These are phyloP conservation scores for Halyomorpha halys DNA, from an alignment of 1,140 invertebrate species.

Conservation along the genomic window DNA sequence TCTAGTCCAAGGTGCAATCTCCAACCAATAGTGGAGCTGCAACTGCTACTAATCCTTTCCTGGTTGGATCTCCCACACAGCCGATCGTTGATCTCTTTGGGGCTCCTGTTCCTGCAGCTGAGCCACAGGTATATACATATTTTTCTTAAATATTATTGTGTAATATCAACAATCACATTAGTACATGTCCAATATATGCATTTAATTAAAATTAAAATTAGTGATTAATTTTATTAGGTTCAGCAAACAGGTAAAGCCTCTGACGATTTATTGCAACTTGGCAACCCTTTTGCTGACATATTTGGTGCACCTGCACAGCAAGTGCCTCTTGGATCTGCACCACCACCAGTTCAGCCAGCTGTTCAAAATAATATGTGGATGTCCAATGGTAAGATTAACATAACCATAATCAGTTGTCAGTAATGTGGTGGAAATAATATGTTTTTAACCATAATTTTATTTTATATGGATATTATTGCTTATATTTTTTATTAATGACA, in stretches of 20 bases:
- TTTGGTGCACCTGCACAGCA: constrained; percentile 36
- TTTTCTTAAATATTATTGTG: neutral
- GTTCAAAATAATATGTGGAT: constrained; percentile 50
- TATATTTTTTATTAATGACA: too few relatives aligned
- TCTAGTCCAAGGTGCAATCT: constrained; percentile 67
- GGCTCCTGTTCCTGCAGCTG: constrained; percentile 40
- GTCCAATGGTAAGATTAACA: constrained; percentile 47
- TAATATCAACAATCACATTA: neutral
- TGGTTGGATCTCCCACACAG: constrained; percentile 47
- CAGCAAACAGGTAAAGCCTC: constrained; percentile 55
- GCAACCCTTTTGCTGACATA: constrained; percentile 85
- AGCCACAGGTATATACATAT: constrained; percentile 36
- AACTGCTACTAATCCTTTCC: constrained; percentile 75
- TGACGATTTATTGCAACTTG: constrained; percentile 77
- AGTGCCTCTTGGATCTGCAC: constrained; percentile 17
- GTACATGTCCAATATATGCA: too few relatives aligned
- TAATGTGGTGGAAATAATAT: too few relatives aligned
- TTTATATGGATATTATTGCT: too few relatives aligned
- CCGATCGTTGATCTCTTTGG: constrained; percentile 69
- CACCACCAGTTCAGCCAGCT: constrained; percentile 23
- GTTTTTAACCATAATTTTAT: too few relatives aligned
- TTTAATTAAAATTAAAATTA: too few relatives aligned
- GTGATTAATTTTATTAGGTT: too few relatives aligned
- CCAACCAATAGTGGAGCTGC: constrained; percentile 47
- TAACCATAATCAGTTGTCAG: too few relatives aligned